These are phyloP conservation scores for Lepus townsendii DNA, from an alignment of 2,797 vertebrate species.

Conservation along the genomic window DNA sequence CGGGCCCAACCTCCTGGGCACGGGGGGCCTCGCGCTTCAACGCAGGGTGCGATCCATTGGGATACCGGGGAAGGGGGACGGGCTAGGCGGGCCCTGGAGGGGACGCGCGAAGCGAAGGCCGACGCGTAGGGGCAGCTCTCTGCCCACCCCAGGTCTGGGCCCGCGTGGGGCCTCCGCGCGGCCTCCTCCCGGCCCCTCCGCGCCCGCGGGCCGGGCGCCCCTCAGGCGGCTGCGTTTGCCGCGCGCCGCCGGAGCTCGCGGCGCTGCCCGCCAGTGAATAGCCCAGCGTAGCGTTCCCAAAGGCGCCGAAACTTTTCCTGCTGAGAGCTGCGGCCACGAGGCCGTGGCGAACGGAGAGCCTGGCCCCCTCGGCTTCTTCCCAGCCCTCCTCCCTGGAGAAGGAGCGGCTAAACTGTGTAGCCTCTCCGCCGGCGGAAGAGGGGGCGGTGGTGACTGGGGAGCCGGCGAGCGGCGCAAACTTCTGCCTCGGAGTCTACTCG, in stretches of 20 bases:
- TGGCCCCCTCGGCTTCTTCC: neutral
- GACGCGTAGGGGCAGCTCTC: neutral
- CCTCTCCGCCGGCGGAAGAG: neutral
- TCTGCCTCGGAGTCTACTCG: constrained; percentile 17
- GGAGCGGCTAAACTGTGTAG: neutral
- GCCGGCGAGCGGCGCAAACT: neutral
- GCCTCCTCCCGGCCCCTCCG: too few species aligned
- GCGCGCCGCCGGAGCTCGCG: neutral
- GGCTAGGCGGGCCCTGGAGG: neutral
- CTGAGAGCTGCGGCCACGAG: constrained; percentile 37
- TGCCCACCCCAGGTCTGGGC: too few species aligned
- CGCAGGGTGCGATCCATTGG: neutral
- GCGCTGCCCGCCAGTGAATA: neutral
- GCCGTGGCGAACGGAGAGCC: neutral
- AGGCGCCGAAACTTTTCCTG: constrained; percentile 76
- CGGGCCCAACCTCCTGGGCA: neutral
- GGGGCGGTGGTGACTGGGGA: neutral
- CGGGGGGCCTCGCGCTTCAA: neutral
- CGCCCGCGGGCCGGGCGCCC: neutral
- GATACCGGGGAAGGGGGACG: neutral
- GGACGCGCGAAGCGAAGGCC: neutral
- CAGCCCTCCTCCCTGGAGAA: neutral
- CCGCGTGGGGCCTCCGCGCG: neutral
- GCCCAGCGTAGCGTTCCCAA: neutral
- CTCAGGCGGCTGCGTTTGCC: neutral